Evolutionary conservation across 2,888 invertebrate genomes (phyloP).

Genomic region (Hypena proboscidalis): DNA sequence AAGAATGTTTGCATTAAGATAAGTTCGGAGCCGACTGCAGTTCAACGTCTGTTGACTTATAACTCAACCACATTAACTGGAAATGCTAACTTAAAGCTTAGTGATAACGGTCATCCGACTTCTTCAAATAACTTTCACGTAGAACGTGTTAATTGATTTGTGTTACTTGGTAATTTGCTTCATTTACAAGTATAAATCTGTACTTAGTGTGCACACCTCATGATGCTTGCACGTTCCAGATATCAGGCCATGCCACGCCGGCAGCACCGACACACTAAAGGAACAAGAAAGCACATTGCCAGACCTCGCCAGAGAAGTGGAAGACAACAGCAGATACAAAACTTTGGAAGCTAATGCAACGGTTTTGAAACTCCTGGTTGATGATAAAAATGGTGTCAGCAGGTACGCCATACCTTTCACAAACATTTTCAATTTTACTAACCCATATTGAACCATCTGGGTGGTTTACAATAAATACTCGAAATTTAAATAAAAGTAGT

Average conservation of each 20-base stretch:
- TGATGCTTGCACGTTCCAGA: constrained; percentile 47
- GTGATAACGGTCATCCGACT: constrained; percentile 51
- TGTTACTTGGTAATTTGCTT: constrained; percentile 25
- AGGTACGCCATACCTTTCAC: constrained; percentile 52
- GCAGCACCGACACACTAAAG: constrained; percentile 41
- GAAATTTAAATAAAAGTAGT: too few relatives aligned
- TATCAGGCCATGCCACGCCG: constrained; percentile 52
- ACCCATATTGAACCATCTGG: too few relatives aligned
- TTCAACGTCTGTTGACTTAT: constrained; percentile 48
- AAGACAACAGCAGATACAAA: constrained; percentile 81
- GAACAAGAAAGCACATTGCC: constrained; percentile 57
- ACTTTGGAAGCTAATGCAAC: constrained; percentile 79
- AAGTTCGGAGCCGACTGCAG: constrained; percentile 51
- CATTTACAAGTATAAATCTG: constrained; percentile 22
- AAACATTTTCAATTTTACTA: too few relatives aligned
- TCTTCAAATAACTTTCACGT: constrained; percentile 49
- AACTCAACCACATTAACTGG: constrained; percentile 34
- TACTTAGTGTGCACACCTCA: constrained; percentile 6
- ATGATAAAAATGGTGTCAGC: constrained; percentile 78
- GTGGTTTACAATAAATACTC: too few relatives aligned
- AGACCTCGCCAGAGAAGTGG: constrained; percentile 70
- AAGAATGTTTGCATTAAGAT: constrained; percentile 64
- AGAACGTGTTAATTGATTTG: constrained; percentile 40
- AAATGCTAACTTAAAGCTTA: constrained; percentile 46
- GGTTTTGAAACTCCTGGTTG: constrained; percentile 73